A percentile compares a stretch with the other conserved stretches of the same genome.
Evolutionary conservation across 2,113 vertebrate species (phyloP).

Genomic region (Menidia beryllina): DNA sequence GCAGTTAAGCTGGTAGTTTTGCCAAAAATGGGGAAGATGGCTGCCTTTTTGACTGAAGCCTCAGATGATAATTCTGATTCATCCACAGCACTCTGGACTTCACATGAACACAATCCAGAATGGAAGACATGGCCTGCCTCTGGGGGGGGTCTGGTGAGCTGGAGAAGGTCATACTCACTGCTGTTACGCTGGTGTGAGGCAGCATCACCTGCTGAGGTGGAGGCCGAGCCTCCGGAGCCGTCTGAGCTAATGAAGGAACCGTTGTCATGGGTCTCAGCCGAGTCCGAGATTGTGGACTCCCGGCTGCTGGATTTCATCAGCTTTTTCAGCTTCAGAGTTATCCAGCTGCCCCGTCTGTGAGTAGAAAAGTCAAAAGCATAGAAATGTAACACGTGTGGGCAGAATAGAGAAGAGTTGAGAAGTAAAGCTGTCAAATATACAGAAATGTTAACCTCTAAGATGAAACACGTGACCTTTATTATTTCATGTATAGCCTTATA

Average conservation of each 20-base stretch:
- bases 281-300: slow-evolving; percentile 86
- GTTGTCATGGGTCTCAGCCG: slow-evolving; percentile 80
- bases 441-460: background rate
- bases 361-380: slow-evolving; percentile 21
- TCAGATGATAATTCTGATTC: background rate
- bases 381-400: background rate
- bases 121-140: slow-evolving; percentile 7
- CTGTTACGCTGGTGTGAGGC: slow-evolving; percentile 54
- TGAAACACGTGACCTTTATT: background rate
- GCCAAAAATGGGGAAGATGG: background rate
- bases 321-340: slow-evolving; percentile 96
- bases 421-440: fast-evolving
- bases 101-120: slow-evolving; percentile 1
- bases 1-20: background rate
- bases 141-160: slow-evolving; percentile 12
- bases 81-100: slow-evolving; percentile 7
- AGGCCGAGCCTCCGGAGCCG: slow-evolving; percentile 68
- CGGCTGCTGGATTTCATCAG: slow-evolving; percentile 94
- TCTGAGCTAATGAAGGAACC: slow-evolving; percentile 67
- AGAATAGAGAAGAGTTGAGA: background rate
- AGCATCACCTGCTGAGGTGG: slow-evolving; percentile 42
- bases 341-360: slow-evolving; percentile 95
- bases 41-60: background rate
- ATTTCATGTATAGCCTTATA: no score
- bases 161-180: slow-evolving; percentile 68